Evolutionary conservation across 2,113 vertebrate genomes (phyloP).

Genomic region (Grus americana): DNA sequence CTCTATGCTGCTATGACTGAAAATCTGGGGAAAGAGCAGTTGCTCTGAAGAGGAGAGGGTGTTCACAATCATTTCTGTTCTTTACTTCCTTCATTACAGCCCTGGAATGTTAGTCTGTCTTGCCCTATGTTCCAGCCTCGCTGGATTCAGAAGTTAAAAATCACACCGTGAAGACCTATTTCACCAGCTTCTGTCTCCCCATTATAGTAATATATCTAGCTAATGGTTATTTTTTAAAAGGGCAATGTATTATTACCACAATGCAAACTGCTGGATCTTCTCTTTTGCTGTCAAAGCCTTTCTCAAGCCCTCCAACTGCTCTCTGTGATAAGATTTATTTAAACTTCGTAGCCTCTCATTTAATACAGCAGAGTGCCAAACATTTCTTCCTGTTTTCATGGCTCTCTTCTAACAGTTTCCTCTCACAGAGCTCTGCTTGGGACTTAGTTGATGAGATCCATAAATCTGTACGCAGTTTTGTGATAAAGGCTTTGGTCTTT

Average conservation of each 20-base stretch:
- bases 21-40: not conserved
- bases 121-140: not conserved
- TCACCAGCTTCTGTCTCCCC: not conserved
- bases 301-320: rapidly evolving
- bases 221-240: not conserved
- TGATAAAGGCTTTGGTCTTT: not conserved
- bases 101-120: not conserved
- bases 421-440: not conserved
- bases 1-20: not conserved
- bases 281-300: not conserved
- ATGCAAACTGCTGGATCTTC: not conserved
- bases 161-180: not conserved
- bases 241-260: rapidly evolving
- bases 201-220: not conserved
- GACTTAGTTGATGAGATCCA: not conserved
- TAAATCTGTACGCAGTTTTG: not conserved
- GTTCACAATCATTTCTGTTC: not conserved
- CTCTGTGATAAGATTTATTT: not conserved
- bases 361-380: not conserved
- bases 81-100: not conserved
- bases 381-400: not conserved
- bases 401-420: not conserved
- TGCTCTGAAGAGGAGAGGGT: not conserved
- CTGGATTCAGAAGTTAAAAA: not conserved
- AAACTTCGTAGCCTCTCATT: not conserved